These are phyloP conservation scores for Nerophis lumbriciformis DNA, from an alignment of 2,113 vertebrate species.

Conservation along the genomic window DNA sequence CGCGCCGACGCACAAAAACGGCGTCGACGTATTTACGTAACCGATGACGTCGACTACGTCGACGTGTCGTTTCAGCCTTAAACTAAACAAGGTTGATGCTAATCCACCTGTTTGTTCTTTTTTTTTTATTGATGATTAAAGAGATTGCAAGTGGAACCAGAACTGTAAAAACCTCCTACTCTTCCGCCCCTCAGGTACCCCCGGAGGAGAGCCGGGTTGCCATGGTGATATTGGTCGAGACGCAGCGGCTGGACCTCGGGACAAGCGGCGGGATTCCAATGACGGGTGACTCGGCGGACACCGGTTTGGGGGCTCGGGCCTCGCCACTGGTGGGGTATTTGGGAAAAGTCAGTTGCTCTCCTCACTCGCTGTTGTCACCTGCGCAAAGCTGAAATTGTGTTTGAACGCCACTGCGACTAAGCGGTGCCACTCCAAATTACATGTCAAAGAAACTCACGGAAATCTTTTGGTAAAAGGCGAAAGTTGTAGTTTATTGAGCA, in stretches of 20 bases:
- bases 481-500: slow-evolving; percentile 67
- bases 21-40: too few relatives aligned
- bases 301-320: slow-evolving; percentile 88
- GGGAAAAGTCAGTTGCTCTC: slow-evolving; percentile 97
- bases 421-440: slow-evolving; percentile 52
- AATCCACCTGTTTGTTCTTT: too few relatives aligned
- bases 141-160: too few relatives aligned
- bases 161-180: background rate
- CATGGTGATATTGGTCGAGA: slow-evolving; percentile 82
- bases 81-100: too few relatives aligned
- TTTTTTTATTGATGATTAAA: too few relatives aligned
- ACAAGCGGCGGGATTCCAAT: slow-evolving; percentile 85
- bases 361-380: slow-evolving; percentile 73
- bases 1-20: too few relatives aligned
- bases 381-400: slow-evolving; percentile 86
- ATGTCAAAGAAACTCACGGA: slow-evolving; percentile 62
- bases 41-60: too few relatives aligned
- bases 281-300: slow-evolving; percentile 79
- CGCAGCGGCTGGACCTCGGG: slow-evolving; percentile 76
- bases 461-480: slow-evolving; percentile 93
- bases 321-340: slow-evolving; percentile 91
- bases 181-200: slow-evolving; percentile 72
- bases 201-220: slow-evolving; percentile 47
- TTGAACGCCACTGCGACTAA: slow-evolving; percentile 57
- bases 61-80: too few relatives aligned